A percentile compares a stretch with the other conserved stretches of the same genome.
These are phyloP conservation scores for Pontoporia blainvillei DNA, from an alignment of 2,113 vertebrate species.

Conservation along the genomic window DNA sequence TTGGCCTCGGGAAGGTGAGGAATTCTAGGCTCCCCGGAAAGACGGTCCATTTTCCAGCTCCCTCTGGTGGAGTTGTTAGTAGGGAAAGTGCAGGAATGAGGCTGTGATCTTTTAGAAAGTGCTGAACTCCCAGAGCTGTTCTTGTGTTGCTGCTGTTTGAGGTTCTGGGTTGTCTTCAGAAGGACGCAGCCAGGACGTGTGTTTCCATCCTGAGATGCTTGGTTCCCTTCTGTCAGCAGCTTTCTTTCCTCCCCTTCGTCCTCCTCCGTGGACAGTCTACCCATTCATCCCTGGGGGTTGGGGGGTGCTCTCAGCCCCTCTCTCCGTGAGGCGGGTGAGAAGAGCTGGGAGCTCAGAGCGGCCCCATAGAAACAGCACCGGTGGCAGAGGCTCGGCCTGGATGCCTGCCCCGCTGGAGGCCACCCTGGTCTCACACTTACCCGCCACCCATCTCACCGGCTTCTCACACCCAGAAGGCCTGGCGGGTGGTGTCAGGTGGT, in stretches of 20 bases:
- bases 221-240: not conserved
- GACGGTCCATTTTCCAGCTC: accelerated
- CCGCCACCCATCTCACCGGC: not conserved
- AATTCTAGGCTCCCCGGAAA: not conserved
- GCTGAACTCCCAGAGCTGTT: not conserved
- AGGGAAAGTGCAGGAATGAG: not conserved
- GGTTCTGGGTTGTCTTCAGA: not conserved
- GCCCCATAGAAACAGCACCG: not conserved
- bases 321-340: not conserved
- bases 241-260: not conserved
- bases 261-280: not conserved
- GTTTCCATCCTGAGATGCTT: not conserved
- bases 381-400: not conserved
- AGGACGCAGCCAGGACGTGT: accelerated
- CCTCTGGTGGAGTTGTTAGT: not conserved
- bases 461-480: constrained; percentile 40
- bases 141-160: accelerated
- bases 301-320: not conserved
- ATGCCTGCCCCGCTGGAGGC: not conserved
- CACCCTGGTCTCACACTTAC: not conserved
- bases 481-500: constrained; percentile 62
- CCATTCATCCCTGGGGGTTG: too few relatives aligned
- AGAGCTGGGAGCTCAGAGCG: not conserved
- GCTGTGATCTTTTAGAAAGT: not conserved
- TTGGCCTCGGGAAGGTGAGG: not conserved